Conservation (phyloP, 2,888 invertebrate genomes). For the Ormyrus thymus region DNA sequence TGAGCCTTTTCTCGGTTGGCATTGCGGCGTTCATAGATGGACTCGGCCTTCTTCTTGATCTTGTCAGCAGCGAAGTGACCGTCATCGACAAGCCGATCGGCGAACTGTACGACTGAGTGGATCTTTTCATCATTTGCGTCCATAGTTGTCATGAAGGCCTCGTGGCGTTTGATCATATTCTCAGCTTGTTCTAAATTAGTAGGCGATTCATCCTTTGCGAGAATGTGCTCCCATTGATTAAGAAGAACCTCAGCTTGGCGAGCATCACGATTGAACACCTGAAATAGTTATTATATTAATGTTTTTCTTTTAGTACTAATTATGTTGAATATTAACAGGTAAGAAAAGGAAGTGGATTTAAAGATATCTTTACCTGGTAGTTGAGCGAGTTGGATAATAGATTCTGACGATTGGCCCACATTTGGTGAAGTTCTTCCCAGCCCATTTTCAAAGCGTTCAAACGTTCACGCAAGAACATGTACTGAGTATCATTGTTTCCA, state of each 20-base stretch:
- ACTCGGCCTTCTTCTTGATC: constrained; percentile 96
- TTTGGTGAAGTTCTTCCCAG: constrained; percentile 99
- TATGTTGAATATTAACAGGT: not conserved
- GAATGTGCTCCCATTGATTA: constrained; percentile 97
- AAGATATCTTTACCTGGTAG: constrained; percentile 78
- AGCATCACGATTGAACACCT: constrained; percentile 95
- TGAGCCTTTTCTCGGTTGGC: constrained; percentile 94
- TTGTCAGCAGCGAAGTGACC: constrained; percentile 98
- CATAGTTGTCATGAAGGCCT: constrained; percentile 99
- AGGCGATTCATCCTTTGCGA: constrained; percentile 97
- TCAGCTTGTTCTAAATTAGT: constrained; percentile 97
- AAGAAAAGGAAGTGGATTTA: not conserved
- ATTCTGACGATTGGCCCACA: constrained; percentile 99
- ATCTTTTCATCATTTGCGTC: constrained; percentile 99
- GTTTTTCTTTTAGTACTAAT: not conserved
- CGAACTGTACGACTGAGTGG: constrained; percentile 96
- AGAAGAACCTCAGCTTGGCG: constrained; percentile 98
- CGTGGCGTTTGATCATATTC: constrained; percentile 96
- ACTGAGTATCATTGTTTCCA: constrained; percentile 95
- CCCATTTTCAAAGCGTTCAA: constrained; percentile 98
- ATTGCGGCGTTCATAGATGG: constrained; percentile 91
- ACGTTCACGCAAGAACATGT: constrained; percentile 99
- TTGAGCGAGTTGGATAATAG: constrained; percentile 95
- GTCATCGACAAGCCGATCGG: constrained; percentile 91
- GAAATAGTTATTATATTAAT: not conserved